Evolutionary conservation across 2,113 vertebrate species (phyloP).

Genomic region (Poeciliopsis prolifica): DNA sequence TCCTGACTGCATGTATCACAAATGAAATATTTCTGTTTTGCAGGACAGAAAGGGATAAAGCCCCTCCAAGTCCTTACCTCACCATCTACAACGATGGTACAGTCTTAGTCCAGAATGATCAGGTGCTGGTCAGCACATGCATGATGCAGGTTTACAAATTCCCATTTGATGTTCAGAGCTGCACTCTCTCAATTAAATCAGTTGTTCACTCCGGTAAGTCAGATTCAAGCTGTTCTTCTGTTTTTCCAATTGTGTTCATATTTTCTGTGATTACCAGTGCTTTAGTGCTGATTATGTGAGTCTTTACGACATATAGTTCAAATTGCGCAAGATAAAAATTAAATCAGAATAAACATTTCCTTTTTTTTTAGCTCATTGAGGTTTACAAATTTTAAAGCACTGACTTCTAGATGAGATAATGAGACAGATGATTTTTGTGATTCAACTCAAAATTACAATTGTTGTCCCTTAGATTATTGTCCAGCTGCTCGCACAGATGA

Average conservation of each 20-base stretch:
- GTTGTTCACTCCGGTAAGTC: constrained; percentile 51
- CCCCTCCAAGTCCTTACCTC: constrained; percentile 45
- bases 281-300: no score
- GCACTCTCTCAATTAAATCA: constrained; percentile 68
- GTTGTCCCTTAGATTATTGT: no score
- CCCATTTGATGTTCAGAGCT: constrained; percentile 71
- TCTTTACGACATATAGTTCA: no score
- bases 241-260: background rate
- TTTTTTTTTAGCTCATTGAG: no score
- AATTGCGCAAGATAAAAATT: no score
- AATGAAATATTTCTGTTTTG: background rate
- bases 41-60: constrained; percentile 66
- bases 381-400: no score
- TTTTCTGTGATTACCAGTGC: background rate
- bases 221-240: no score
- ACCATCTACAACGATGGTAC: background rate
- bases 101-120: constrained; percentile 30
- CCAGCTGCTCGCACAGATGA: no score
- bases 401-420: no score
- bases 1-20: background rate
- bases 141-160: constrained; percentile 67
- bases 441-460: no score
- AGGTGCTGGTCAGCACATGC: constrained; percentile 66
- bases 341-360: no score
- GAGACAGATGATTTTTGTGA: no score